These are phyloP conservation scores for Desmodus rotundus DNA, from an alignment of 2,113 vertebrate species.

Conservation along the genomic window DNA sequence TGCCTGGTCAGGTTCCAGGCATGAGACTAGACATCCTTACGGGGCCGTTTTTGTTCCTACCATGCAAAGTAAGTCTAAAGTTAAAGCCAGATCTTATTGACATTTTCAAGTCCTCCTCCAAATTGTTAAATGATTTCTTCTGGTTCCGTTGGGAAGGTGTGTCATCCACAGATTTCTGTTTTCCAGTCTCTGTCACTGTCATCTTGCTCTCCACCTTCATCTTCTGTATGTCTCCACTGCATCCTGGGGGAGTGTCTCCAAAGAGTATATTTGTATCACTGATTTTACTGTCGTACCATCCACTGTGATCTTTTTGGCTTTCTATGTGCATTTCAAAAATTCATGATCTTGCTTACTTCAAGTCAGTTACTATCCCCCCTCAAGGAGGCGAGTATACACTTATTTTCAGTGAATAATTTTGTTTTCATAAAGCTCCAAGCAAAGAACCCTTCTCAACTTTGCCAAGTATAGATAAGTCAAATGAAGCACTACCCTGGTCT, in stretches of 20 bases:
- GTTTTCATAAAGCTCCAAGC: neutral
- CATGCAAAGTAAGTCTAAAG: neutral
- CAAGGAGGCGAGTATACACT: neutral
- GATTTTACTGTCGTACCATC: neutral
- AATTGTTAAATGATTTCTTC: neutral
- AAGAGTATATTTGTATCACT: neutral
- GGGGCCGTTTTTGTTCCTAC: neutral
- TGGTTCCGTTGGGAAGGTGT: neutral
- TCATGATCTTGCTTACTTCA: neutral
- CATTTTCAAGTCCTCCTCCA: neutral
- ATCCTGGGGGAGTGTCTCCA: neutral
- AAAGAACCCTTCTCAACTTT: neutral
- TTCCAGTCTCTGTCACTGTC: neutral
- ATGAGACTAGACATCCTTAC: no score
- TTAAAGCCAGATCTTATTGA: neutral
- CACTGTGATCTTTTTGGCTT: neutral
- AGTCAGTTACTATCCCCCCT: neutral
- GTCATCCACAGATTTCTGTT: neutral
- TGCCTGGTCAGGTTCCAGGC: neutral
- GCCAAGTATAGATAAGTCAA: neutral
- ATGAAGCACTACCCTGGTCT: neutral
- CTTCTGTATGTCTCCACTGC: neutral
- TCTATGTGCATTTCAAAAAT: neutral
- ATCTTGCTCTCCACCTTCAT: neutral
- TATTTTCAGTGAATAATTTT: neutral